Evolutionary conservation across 2,888 invertebrate genomes (phyloP).

Genomic region (Machimus rusticus): DNA sequence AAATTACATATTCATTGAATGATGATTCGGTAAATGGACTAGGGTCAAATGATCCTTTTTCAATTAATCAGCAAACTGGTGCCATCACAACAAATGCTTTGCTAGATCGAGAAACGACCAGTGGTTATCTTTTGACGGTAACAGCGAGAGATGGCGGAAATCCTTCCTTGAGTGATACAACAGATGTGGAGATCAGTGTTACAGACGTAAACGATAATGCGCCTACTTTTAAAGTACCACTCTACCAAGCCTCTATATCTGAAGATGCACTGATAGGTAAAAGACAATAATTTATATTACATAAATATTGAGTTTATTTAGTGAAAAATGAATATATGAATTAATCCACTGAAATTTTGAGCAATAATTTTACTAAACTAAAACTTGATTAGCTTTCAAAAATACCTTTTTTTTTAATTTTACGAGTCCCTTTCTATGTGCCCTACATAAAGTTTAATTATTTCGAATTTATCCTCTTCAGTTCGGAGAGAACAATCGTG

Average conservation of each 20-base stretch:
- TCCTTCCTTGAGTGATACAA: conserved; percentile 90
- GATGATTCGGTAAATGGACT: conserved; percentile 69
- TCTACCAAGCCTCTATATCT: conserved; percentile 82
- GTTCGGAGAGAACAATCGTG: too few species aligned
- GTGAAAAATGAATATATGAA: too few species aligned
- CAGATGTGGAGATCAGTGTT: conserved; percentile 93
- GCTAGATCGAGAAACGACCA: conserved; percentile 84
- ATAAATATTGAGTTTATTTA: not conserved
- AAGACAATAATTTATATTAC: not conserved
- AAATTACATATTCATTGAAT: conserved; percentile 79
- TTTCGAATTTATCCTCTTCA: too few species aligned
- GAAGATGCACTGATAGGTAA: conserved; percentile 81
- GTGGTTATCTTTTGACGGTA: conserved; percentile 86
- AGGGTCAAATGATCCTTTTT: conserved; percentile 75
- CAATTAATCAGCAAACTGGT: conserved; percentile 92
- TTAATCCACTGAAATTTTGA: too few species aligned
- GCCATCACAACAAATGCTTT: conserved; percentile 86
- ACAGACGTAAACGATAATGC: conserved; percentile 96
- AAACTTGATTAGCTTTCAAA: too few species aligned
- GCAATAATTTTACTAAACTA: too few species aligned
- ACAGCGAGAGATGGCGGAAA: conserved; percentile 92
- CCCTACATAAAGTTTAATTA: too few species aligned
- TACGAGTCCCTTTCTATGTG: too few species aligned
- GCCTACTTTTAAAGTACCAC: conserved; percentile 82
- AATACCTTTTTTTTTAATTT: too few species aligned